A percentile compares a stretch with the other conserved stretches of the same genome.
phyloP scores from a whole-genome alignment of 1,140 invertebrate species.

The Pogonus chalceus region DNA sequence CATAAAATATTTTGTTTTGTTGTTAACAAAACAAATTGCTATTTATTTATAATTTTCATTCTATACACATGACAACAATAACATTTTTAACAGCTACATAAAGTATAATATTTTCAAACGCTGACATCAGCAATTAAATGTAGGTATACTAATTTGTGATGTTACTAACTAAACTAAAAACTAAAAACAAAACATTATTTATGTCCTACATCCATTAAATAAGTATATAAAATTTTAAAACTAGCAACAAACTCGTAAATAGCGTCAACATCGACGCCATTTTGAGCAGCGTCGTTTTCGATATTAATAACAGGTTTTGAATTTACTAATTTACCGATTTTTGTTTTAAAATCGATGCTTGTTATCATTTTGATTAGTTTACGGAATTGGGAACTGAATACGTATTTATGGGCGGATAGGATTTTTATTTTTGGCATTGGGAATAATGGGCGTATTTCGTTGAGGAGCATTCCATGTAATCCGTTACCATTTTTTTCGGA shows the following conservation, averaged over 20 bases:
- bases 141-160: no score
- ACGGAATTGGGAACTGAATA: not conserved
- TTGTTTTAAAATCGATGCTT: not conserved
- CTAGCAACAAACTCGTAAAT: not conserved
- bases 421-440: not conserved
- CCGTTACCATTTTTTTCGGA: not conserved
- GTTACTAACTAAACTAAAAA: no score
- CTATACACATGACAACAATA: no score
- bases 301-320: not conserved
- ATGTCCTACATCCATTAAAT: no score
- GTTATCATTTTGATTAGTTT: not conserved
- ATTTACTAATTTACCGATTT: not conserved
- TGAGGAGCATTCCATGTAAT: not conserved
- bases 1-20: no score
- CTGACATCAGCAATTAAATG: no score
- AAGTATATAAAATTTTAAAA: no score
- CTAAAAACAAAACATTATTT: no score
- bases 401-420: not conserved
- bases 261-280: not conserved
- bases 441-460: not conserved
- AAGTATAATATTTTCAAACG: no score
- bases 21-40: no score
- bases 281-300: not conserved
- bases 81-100: no score
- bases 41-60: no score